Evolutionary conservation across 2,113 vertebrate species (phyloP).

Genomic region (Saccopteryx leptura): DNA sequence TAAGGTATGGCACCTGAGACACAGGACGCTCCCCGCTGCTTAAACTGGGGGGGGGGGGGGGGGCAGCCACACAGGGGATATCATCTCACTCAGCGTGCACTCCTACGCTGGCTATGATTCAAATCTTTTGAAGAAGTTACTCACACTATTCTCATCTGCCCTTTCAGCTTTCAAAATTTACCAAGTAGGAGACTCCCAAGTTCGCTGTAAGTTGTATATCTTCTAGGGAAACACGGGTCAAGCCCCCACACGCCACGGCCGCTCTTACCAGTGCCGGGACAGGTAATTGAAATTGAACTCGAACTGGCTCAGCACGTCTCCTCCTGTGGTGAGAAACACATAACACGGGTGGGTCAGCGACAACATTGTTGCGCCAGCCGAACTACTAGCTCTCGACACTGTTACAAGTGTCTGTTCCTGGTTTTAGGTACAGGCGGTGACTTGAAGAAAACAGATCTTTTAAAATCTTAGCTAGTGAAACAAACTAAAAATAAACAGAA

Average conservation of each 20-base stretch:
- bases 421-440: neutral
- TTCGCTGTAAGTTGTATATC: neutral
- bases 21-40: too few relatives aligned
- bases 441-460: neutral
- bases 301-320: constrained; percentile 91
- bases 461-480: neutral
- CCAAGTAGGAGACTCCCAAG: neutral
- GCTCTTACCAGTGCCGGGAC: constrained; percentile 86
- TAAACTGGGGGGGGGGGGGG: too few relatives aligned
- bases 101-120: neutral
- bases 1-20: too few relatives aligned
- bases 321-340: constrained; percentile 84
- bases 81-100: neutral
- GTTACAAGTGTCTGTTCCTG: neutral
- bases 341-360: neutral
- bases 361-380: neutral
- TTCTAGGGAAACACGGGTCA: neutral
- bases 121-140: neutral
- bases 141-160: neutral
- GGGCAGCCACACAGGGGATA: neutral
- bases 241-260: neutral
- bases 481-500: too few relatives aligned
- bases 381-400: neutral
- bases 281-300: constrained; percentile 90
- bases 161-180: neutral